A percentile compares a stretch with the other conserved stretches of the same genome.
Evolutionary conservation across 2,888 invertebrate species (phyloP).

Genomic region (Itoplectis maculator): DNA sequence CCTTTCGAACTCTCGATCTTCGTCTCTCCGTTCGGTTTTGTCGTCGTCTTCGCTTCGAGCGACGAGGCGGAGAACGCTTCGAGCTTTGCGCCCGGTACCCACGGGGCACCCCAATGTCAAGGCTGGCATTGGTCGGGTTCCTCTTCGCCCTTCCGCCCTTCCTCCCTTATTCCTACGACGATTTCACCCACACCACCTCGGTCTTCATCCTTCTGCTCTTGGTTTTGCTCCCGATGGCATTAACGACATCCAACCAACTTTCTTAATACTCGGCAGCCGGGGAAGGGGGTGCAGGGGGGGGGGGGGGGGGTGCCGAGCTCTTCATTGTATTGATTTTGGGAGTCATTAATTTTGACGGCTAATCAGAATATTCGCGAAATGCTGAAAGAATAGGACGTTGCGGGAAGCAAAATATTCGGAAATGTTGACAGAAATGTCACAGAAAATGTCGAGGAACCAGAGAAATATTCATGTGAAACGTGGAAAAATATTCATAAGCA

Average conservation of each 20-base stretch:
- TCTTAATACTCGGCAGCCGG: conserved; percentile 77
- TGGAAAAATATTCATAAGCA: conserved; percentile 23
- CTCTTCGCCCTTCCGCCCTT: conserved; percentile 39
- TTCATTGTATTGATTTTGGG: conserved; percentile 83
- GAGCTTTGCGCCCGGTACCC: conserved; percentile 18
- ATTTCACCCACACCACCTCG: background rate
- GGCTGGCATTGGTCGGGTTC: conserved; percentile 1
- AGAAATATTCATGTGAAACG: no score
- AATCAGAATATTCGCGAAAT: conserved; percentile 81
- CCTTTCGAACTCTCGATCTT: conserved; percentile 50
- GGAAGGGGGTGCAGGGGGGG: conserved; percentile 66
- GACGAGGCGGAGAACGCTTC: conserved; percentile 2
- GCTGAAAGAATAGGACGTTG: conserved; percentile 66
- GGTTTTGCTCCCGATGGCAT: conserved; percentile 39
- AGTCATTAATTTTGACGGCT: conserved; percentile 84
- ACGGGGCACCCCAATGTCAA: conserved; percentile 33
- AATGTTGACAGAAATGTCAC: no score
- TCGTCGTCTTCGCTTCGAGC: conserved; percentile 30
- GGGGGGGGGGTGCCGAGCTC: conserved; percentile 63
- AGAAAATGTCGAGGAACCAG: no score
- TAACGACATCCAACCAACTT: conserved; percentile 66
- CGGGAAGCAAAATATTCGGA: no score
- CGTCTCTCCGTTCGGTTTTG: background rate
- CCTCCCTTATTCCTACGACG: no score
- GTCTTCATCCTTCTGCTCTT: conserved; percentile 62